Conservation (phyloP, 2,113 vertebrate genomes). For the Oryzias melastigma region DNA sequence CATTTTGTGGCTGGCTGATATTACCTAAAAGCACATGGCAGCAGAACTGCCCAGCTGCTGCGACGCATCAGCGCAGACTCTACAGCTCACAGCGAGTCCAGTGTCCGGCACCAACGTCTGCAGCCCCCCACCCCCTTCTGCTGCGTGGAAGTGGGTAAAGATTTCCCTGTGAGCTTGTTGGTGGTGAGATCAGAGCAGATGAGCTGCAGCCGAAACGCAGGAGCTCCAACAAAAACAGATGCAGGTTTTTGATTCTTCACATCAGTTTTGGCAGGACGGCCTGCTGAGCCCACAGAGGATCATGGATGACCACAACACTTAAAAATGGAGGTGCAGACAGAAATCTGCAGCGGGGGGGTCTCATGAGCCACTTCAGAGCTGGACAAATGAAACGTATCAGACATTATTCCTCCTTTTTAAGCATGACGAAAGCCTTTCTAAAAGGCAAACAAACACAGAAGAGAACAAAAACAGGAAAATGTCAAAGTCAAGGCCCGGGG, state of each 20-base stretch:
- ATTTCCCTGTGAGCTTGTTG: conserved; percentile 26
- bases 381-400: too few species aligned
- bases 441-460: not conserved
- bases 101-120: not conserved
- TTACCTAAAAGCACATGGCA: conserved; percentile 41
- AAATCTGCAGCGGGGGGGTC: conserved; percentile 7
- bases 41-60: conserved; percentile 41
- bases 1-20: conserved; percentile 30
- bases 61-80: conserved; percentile 9
- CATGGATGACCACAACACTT: conserved; percentile 60
- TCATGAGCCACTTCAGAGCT: not conserved
- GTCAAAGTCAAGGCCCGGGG: too few species aligned
- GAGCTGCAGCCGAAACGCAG: conserved; percentile 24
- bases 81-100: not conserved
- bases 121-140: conserved; percentile 7
- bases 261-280: conserved; percentile 45
- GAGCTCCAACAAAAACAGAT: conserved; percentile 45
- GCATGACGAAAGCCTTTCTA: not conserved
- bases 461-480: too few species aligned
- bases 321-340: conserved; percentile 55
- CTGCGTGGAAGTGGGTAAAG: conserved; percentile 29
- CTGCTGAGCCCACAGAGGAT: conserved; percentile 55
- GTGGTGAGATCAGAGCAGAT: conserved; percentile 4
- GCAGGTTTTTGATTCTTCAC: conserved; percentile 62
- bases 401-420: not conserved